These are phyloP conservation scores for Hypena proboscidalis DNA, from an alignment of 2,888 invertebrate genomes.

Conservation along the genomic window DNA sequence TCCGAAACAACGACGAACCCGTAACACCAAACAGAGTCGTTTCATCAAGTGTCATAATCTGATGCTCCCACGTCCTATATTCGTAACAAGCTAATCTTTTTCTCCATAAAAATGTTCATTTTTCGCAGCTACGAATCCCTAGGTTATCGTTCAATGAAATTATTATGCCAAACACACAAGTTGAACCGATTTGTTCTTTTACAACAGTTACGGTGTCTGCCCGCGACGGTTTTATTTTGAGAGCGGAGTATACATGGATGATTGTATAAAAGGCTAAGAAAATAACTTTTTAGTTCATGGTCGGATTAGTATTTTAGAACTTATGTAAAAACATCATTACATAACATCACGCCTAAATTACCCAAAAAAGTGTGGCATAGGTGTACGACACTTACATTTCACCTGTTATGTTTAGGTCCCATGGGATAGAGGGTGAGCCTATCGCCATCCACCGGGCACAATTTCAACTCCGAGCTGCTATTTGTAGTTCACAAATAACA, in stretches of 20 bases:
- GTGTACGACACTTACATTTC: too few species aligned
- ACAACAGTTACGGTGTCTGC: slow-evolving; percentile 36
- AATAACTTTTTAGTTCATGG: slow-evolving; percentile 21
- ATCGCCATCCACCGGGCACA: too few species aligned
- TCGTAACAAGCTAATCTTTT: slow-evolving; percentile 47
- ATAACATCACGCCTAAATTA: too few species aligned
- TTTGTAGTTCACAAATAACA: too few species aligned
- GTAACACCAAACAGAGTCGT: slow-evolving; percentile 23
- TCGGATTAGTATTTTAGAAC: slow-evolving; percentile 2
- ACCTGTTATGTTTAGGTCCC: too few species aligned
- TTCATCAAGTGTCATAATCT: slow-evolving; percentile 39
- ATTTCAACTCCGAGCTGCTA: too few species aligned
- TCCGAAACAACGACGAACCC: slow-evolving; percentile 18
- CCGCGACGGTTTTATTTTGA: slow-evolving; percentile 23
- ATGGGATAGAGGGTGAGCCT: too few species aligned
- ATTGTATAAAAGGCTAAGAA: slow-evolving; percentile 4
- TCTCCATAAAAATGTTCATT: slow-evolving; percentile 50
- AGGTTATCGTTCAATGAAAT: slow-evolving; percentile 47
- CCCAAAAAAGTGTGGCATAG: too few species aligned
- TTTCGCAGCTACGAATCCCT: slow-evolving; percentile 41
- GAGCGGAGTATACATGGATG: slow-evolving; percentile 2
- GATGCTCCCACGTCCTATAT: slow-evolving; percentile 40
- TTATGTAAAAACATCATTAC: too few species aligned
- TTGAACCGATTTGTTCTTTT: slow-evolving; percentile 49
- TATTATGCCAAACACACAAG: slow-evolving; percentile 55